phyloP scores from a whole-genome alignment of 2,797 vertebrate species.

The Enteromius afrohamiltoni region DNA sequence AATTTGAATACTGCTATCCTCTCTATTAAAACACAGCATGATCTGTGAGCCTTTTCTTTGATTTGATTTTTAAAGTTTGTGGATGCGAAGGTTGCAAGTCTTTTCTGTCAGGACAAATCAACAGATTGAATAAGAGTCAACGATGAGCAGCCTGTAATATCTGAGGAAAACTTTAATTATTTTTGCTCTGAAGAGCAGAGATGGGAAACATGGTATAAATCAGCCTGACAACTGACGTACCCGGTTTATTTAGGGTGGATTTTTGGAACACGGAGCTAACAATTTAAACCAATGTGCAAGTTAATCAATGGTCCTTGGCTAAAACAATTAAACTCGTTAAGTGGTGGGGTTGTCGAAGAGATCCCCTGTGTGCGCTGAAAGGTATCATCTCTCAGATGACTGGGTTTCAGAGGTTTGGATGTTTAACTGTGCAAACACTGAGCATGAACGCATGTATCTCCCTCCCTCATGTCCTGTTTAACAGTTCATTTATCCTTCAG shows the following conservation, averaged over 20 bases:
- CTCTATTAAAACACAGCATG: conserved; percentile 79
- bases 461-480: conserved; percentile 34
- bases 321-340: conserved; percentile 63
- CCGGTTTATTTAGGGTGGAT: conserved; percentile 47
- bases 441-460: conserved; percentile 24
- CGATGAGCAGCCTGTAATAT: conserved; percentile 42
- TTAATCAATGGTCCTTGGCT: conserved; percentile 62
- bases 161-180: conserved; percentile 47
- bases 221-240: conserved; percentile 20
- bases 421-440: conserved; percentile 43
- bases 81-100: conserved; percentile 41
- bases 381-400: conserved; percentile 57
- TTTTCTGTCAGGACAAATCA: conserved; percentile 44
- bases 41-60: conserved; percentile 71
- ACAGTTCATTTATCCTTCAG: conserved; percentile 44
- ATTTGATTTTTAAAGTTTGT: conserved; percentile 70
- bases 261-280: conserved; percentile 43
- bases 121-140: conserved; percentile 17
- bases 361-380: conserved; percentile 47
- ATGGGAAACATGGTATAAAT: conserved; percentile 39
- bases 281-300: conserved; percentile 56
- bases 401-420: conserved; percentile 43
- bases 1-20: conserved; percentile 84
- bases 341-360: conserved; percentile 52
- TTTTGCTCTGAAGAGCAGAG: conserved; percentile 39